Evolutionary conservation across 2,113 vertebrate species (phyloP), one percentile per base, ranked within the genome.

Genomic region (Uria aalge): DNA sequence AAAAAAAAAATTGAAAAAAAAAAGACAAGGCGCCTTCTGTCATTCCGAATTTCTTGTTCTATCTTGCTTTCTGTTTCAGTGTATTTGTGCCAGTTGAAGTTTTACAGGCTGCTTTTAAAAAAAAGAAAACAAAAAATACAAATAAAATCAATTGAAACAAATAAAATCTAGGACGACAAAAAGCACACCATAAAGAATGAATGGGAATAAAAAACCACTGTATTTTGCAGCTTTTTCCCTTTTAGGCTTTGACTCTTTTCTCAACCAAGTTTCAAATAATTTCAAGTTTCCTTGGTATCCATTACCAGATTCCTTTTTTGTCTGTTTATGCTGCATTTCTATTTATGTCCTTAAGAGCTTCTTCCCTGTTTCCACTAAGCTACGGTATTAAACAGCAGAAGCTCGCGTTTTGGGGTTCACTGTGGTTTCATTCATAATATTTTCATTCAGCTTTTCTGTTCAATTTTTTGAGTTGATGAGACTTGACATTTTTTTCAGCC

Each of bases 381-480:
- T 66, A 17, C 12, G 36, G 30, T 19, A 57, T 27, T 36, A 72
- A 73, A 53, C 34, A 83, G 73, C 36, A 79, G 47, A 68, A 79
- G 17, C 41, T 88, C 1, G 3, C 0, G 1, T 95, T 86, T 47
- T 66, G 68, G 63, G 50, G 83, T 86, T 95, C 66, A 38, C 17
- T 83, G 64, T 29, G 4, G 30, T 75, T 93, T 76, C 7, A 85
- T 80, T 94, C 55, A 92, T 32, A 77, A 23, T 69, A 76, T 59
- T 84, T 92, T 94, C 71, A 90, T 90, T 97, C 63, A 86, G 77
- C 26, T 90, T 79, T 90, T 79, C 88, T 22, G 21, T 73, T 85
- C 74, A 64, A 7, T 57, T 83, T 92, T 88, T 85, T 85, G 40
- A 92, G 66, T 20, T 68, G 62, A 85, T 47, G 15, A 94, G 90